Percentiles rank a stretch among this genome's conserved stretches.
Conservation (phyloP, 2,888 invertebrate genomes). For the Xylota sylvarum region DNA sequence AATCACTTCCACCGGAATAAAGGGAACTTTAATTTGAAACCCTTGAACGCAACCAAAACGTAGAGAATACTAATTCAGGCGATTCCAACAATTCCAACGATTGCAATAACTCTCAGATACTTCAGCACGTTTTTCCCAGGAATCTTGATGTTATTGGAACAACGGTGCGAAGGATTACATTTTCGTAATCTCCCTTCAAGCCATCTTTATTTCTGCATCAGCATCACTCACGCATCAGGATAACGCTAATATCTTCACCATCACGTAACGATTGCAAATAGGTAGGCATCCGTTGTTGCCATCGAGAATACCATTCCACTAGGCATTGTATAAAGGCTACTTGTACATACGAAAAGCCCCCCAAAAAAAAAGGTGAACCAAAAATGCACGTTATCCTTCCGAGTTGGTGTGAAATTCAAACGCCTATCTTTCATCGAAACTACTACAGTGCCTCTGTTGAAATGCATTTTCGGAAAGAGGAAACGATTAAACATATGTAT, state of each 20-base stretch:
- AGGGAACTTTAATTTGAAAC: not conserved
- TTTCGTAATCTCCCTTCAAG: not conserved
- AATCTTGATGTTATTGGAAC: not conserved
- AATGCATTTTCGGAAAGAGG: not conserved
- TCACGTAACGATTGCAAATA: slow-evolving; percentile 13
- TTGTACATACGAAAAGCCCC: not conserved
- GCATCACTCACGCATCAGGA: not conserved
- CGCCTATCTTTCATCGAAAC: slow-evolving; percentile 20
- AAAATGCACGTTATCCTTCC: not conserved
- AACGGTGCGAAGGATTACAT: not conserved
- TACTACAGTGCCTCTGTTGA: not conserved
- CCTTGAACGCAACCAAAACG: not conserved
- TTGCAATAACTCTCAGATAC: not conserved
- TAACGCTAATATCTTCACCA: not conserved
- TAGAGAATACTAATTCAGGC: not conserved
- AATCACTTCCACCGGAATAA: too few species aligned
- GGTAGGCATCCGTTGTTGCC: not conserved
- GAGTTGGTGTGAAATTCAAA: slow-evolving; percentile 13
- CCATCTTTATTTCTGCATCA: not conserved
- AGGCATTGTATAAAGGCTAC: not conserved
- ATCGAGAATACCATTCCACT: not conserved
- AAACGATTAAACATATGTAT: slow-evolving; percentile 16
- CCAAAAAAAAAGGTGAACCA: not conserved
- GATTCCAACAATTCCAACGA: not conserved
- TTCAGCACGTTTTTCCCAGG: not conserved